Evolutionary conservation across 2,888 invertebrate genomes (phyloP), one percentile per base, ranked within the genome.

Genomic region (Caradrina kadenii): DNA sequence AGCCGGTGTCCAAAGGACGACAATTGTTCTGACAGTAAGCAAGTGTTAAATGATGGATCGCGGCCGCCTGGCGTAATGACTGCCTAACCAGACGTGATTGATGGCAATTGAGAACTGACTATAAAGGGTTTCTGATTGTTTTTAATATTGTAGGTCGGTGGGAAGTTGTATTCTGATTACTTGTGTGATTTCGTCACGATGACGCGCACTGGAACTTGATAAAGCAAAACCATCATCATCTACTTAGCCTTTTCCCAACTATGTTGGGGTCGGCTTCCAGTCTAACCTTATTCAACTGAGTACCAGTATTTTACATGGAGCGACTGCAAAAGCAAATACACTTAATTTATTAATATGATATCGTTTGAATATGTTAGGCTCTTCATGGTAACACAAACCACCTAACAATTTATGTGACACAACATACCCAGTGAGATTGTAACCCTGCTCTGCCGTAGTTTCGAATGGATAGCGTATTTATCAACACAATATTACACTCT

Each of bases 31-130:
- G 86, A 85, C 86, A 83, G 73, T 68, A 55, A 76, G 74, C 81
- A 81, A 82, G 77, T 80, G 81, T 61, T 82, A 81, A 82, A 80
- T 84, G 84, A 84, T 83, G 81, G 84, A 84, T 84, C 63, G 76
- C 45, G 65, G 67, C 68, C 71, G 69, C 45, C 58, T 50, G 55
- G 55, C 65, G 74, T 69, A 74, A 79, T 80, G 67, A 69, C 73
- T 65, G 60, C 50, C 66, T 83, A 84, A 84, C 84, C 64, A 84
- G 81, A 11, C 60, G 62, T 84, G 84, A 84, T 84, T 71, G 84
- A 84, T 84, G 76, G 54, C 82, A 77, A 74, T 73, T 77, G 76
- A 67, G 62, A 49, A 17, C 48, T 49, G 59, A 52, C 62, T 53
- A 50, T 48, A 61, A 79, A 78, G 78, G 78, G 79, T 61, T 73